Evolutionary conservation across 2,113 vertebrate genomes (phyloP), one percentile per base, ranked within the genome.

Genomic region (Urocolius indicus): DNA sequence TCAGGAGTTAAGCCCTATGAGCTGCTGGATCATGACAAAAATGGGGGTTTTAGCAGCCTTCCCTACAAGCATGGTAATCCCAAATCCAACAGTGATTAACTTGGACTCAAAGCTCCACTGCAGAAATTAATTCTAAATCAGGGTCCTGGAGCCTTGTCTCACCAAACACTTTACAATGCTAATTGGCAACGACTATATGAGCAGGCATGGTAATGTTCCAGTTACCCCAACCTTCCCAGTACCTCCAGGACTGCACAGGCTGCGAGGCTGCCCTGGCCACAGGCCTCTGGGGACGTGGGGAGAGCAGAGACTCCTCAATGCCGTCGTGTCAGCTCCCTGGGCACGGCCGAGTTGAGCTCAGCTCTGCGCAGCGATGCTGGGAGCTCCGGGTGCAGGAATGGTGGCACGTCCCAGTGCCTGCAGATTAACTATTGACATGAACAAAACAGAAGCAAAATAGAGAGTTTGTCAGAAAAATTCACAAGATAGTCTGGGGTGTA

Each of bases 41-140:
- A 76, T 85, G 77, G 95, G 84, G 81, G 80, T 1, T 89, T 97
- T 92, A 94, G 88, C 95, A 90, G 88, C 86, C 83, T 89, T 92
- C 90, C 93, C 96, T 92, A 68, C 67, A 43, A 93, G 93, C 80
- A 23, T 21, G 41, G 90, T 94, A 96, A 96, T 97, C 95, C 93
- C 95, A 92, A 95, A 94, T 92, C 94, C 95, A 94, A 49, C 95
- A 86, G 90, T 90, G 88, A 96, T 95, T 95, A 96, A 86, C 83
- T 84, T 68, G 90, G 95, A 72, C 93, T 92, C 85, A 74, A 65
- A 95, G 94, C 83, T 93, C 80, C 93, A 52, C 90, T 71, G 94
- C 68, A 97, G 90, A 95, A 92, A 95, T 92, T 95, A 92, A 94
- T 93, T 94, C 94, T 92, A 81, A 96, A 89, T 84, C 76, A 16